Conservation (phyloP, 2,888 invertebrate genomes). For the Eubasilissa splendida region DNA sequence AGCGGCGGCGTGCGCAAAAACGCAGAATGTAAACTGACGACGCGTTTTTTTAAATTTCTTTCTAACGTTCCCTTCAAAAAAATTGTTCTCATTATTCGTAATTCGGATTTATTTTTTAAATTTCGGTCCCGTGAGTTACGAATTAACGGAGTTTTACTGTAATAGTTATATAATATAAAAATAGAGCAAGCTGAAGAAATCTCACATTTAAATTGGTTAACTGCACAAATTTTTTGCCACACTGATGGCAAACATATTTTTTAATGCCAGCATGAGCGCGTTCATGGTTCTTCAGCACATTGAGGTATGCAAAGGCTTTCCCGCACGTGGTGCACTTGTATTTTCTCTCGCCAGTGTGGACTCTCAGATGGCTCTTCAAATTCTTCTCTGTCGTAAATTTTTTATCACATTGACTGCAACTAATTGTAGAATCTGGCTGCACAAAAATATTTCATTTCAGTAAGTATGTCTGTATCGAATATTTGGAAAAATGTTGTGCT, state of each 20-base stretch:
- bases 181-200: no score
- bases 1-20: no score
- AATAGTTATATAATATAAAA: no score
- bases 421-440: constrained; percentile 53
- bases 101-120: no score
- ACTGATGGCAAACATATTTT: constrained; percentile 68
- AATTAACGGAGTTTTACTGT: no score
- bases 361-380: constrained; percentile 70
- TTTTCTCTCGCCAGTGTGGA: constrained; percentile 68
- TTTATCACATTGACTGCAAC: constrained; percentile 55
- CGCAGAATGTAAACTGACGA: no score
- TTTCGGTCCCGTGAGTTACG: no score
- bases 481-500: no score
- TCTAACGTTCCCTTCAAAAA: no score
- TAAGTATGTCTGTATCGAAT: not conserved
- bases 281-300: constrained; percentile 70
- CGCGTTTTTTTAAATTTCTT: no score
- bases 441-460: not conserved
- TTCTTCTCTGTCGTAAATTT: constrained; percentile 67
- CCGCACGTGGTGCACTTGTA: constrained; percentile 68
- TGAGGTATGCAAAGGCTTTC: constrained; percentile 71
- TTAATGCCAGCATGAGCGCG: constrained; percentile 69
- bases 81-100: no score
- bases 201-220: constrained; percentile 56
- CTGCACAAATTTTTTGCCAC: constrained; percentile 63